Conservation (phyloP, 2,113 vertebrate genomes). For the Tinamus guttatus region DNA sequence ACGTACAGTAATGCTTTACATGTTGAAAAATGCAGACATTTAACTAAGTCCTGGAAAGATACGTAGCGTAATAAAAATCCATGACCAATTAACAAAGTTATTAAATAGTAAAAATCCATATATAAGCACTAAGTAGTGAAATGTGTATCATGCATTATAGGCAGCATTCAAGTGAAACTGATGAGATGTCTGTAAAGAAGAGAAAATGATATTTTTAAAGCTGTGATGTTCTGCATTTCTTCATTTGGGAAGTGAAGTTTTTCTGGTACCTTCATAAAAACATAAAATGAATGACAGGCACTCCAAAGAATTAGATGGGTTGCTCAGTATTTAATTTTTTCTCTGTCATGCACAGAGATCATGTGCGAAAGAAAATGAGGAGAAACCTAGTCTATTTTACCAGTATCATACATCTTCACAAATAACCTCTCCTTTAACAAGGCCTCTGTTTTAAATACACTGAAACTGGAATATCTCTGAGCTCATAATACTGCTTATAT, state of each 20-base stretch:
- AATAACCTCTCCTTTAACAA: neutral
- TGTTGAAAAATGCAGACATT: neutral
- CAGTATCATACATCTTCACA: neutral
- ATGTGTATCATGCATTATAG: neutral
- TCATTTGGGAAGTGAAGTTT: constrained; percentile 15
- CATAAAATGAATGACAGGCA: neutral
- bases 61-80: neutral
- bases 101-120: constrained; percentile 23
- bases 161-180: neutral
- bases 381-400: neutral
- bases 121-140: neutral
- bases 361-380: neutral
- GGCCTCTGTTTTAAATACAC: neutral
- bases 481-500: neutral
- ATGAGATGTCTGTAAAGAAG: neutral
- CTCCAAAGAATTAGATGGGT: neutral
- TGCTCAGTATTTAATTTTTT: neutral
- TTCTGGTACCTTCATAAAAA: neutral
- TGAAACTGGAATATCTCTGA: neutral
- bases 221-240: neutral
- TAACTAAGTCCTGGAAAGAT: neutral
- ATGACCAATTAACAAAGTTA: neutral
- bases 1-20: neutral
- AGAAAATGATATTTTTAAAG: neutral
- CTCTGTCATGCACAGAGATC: neutral